Percentiles rank a stretch among this genome's conserved stretches.
These are phyloP conservation scores for Otolemur garnettii DNA, from an alignment of 2,113 vertebrate genomes.

Conservation along the genomic window DNA sequence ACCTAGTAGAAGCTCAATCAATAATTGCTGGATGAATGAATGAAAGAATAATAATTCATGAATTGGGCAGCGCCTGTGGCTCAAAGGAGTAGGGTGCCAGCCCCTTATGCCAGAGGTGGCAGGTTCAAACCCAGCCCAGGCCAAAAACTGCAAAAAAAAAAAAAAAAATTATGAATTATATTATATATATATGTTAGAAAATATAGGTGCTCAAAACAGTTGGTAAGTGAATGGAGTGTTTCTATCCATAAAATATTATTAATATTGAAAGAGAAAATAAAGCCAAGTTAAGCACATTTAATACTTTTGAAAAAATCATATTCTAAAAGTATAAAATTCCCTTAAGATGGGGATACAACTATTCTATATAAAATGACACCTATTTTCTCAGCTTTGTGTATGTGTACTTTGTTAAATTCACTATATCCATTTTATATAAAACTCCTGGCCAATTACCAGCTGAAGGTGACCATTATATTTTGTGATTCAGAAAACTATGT, in stretches of 20 bases:
- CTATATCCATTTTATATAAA: conserved; percentile 67
- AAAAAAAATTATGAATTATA: background rate
- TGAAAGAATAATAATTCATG: background rate
- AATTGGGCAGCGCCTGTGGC: too few relatives aligned
- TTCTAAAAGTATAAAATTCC: conserved; percentile 60
- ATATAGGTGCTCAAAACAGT: background rate
- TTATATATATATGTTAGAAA: conserved; percentile 1
- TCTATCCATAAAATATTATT: background rate
- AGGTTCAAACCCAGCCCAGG: too few relatives aligned
- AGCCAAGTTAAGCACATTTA: conserved; percentile 16
- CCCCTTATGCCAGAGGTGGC: too few relatives aligned
- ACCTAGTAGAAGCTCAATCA: background rate
- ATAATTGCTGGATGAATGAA: background rate
- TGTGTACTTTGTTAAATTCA: conserved; percentile 51
- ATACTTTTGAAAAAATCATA: conserved; percentile 11
- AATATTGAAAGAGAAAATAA: conserved; percentile 63
- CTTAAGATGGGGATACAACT: background rate
- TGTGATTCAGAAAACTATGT: conserved; percentile 75
- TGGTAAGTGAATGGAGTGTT: background rate
- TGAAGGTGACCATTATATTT: conserved; percentile 68
- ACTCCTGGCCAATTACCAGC: conserved; percentile 45
- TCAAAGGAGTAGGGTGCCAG: too few relatives aligned
- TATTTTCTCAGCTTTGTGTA: conserved; percentile 66
- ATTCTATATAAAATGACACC: background rate
- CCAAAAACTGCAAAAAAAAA: too few relatives aligned